Base-by-base conservation (phyloP, 2,797 vertebrate species). In the Mustela erminea region DNA sequence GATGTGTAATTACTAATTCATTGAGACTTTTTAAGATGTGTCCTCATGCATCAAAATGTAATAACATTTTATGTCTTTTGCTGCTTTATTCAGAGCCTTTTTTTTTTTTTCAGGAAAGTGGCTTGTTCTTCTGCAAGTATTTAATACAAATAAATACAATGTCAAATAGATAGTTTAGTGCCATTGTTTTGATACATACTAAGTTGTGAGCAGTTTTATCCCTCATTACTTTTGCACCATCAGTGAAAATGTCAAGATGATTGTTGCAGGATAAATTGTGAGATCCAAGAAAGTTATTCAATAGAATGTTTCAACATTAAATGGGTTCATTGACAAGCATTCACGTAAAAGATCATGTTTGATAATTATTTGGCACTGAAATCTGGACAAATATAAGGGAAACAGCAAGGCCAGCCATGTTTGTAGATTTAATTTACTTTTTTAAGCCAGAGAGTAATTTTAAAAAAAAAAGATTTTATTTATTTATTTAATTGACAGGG, bases 281-380 rank as follows among this genome's bases (percentile, higher is more conserved):
- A 93, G 49, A 72, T 52, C 82, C 18, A 90, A 54, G 66, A 90
- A 90, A 84, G 87, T 68, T 90, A 56, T 43, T 89, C 27, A 77
- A 46, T 66, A 66, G 27, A 75, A 32, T 75, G 18, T 90, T 82
- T 95, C 78, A 68, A 82, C 5, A 46, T 38, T 13, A 35, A 95
- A 68, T 66, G 27, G 43, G 3, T 68, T 84, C 23, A 15, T 43
- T 95, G 58, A 49, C 49, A 90, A 77, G 23, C 58, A 84, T 84
- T 77, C 58, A 17, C 35, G 25, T 46, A 21, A 41, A 94, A 68
- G 32, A 56, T 75, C 35, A 62, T 75, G 21, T 89, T 62, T 35
- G 35, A 75, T 83, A 27, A 27, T 89, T 75, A 83, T 83, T 83
- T 94, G 56, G 27, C 17, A 38, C 41, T 49, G n/a, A 27, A 94